phyloP scores from a whole-genome alignment of 2,888 invertebrate genomes.

The Phorcus lineatus region DNA sequence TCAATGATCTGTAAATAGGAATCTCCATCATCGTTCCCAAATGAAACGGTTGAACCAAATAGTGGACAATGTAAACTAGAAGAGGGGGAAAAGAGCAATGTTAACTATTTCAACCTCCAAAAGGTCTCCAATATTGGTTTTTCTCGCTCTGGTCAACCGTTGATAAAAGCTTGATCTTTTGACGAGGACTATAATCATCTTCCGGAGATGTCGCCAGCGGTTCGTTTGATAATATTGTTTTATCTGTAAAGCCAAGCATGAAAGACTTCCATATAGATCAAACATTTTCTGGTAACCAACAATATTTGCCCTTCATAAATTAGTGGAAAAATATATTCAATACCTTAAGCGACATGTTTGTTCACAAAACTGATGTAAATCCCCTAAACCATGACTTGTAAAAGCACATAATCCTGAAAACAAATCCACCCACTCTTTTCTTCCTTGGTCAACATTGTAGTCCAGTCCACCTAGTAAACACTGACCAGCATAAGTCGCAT shows the following conservation, averaged over 20 bases:
- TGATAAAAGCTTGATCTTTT: not conserved
- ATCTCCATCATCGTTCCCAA: too few species aligned
- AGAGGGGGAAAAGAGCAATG: too few species aligned
- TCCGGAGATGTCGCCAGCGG: not conserved
- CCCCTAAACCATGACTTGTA: not conserved
- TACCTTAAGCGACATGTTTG: not conserved
- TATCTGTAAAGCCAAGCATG: not conserved
- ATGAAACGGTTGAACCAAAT: too few species aligned
- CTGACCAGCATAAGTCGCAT: not conserved
- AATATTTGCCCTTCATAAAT: not conserved
- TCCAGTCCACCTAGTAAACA: not conserved
- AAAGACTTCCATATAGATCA: not conserved
- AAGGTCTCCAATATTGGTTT: too few species aligned
- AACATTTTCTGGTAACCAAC: not conserved
- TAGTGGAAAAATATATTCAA: not conserved
- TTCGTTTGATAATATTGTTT: not conserved
- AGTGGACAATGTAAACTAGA: too few species aligned
- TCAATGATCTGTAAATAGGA: too few species aligned
- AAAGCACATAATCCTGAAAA: not conserved
- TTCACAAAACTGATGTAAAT: not conserved
- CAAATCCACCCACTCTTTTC: not conserved
- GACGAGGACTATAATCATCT: not conserved
- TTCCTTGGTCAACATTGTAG: not conserved
- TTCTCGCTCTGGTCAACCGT: too few species aligned
- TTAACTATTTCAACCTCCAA: too few species aligned